These are phyloP conservation scores for Lipotes vexillifer DNA, from an alignment of 2,113 vertebrate species.

Conservation along the genomic window DNA sequence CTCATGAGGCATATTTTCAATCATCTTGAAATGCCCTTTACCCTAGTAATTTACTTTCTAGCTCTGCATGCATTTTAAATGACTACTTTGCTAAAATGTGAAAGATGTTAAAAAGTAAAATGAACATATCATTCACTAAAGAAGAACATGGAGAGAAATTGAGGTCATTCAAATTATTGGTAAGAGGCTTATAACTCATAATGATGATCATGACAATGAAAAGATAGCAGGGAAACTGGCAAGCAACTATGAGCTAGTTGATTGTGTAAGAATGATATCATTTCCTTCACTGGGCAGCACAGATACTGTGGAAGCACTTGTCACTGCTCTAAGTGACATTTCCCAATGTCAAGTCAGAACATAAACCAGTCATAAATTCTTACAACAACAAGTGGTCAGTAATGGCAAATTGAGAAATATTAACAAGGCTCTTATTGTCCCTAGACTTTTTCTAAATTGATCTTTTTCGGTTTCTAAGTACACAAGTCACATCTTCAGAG, in stretches of 20 bases:
- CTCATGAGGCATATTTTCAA: constrained; percentile 64
- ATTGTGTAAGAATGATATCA: constrained; percentile 1
- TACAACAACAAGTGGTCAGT: neutral
- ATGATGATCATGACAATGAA: constrained; percentile 55
- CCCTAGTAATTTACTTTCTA: constrained; percentile 74
- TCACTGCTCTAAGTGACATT: constrained; percentile 3
- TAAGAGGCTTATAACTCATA: constrained; percentile 62
- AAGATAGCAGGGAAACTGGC: constrained; percentile 45
- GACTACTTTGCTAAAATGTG: constrained; percentile 71
- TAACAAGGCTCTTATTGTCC: neutral
- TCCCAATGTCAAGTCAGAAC: neutral
- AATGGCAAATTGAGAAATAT: neutral
- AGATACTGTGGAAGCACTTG: constrained; percentile 26
- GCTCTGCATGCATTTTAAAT: constrained; percentile 71
- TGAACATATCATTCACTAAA: constrained; percentile 58
- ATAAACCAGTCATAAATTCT: neutral
- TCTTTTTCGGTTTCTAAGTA: neutral
- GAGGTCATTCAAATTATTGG: constrained; percentile 70
- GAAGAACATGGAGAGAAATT: constrained; percentile 57
- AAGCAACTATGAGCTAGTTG: neutral
- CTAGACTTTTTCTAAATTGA: neutral
- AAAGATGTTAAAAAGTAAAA: constrained; percentile 77
- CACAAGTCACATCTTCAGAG: neutral
- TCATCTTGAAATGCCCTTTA: constrained; percentile 75
- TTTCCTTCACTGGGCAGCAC: neutral